A percentile compares a stretch with the other conserved stretches of the same genome.
Evolutionary conservation across 2,888 invertebrate species (phyloP).

Genomic region (Drosophila paranaensis): DNA sequence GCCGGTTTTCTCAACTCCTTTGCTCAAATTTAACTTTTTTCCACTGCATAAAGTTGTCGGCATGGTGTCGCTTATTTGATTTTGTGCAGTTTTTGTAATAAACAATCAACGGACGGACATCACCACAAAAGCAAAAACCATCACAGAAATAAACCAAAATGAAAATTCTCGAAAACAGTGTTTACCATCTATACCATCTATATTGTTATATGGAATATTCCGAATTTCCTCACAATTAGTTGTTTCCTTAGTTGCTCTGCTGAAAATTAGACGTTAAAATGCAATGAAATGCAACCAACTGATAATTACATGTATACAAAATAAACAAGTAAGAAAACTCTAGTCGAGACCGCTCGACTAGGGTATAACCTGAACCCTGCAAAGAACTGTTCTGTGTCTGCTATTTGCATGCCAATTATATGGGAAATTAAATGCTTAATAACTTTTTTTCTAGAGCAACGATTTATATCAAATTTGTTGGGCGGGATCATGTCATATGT

Average conservation of each 20-base stretch:
- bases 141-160: constrained; percentile 27
- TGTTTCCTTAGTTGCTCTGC: background rate
- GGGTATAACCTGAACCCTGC: too few species aligned
- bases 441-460: too few species aligned
- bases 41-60: constrained; percentile 45
- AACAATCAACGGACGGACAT: constrained; percentile 47
- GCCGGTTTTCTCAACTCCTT: constrained; percentile 25
- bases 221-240: background rate
- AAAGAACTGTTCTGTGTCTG: too few species aligned
- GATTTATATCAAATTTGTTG: too few species aligned
- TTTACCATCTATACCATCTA: background rate
- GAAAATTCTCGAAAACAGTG: background rate
- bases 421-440: too few species aligned
- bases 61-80: constrained; percentile 77
- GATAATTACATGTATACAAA: too few species aligned
- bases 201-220: background rate
- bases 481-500: too few species aligned
- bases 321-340: too few species aligned
- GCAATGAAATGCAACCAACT: too few species aligned
- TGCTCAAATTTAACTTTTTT: constrained; percentile 56
- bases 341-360: too few species aligned
- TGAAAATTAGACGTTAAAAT: too few species aligned
- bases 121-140: constrained; percentile 43
- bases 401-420: too few species aligned
- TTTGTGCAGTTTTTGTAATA: constrained; percentile 66